Base-by-base conservation (phyloP, 2,797 vertebrate genomes). In the Schizopygopsis pylzovi region DNA sequence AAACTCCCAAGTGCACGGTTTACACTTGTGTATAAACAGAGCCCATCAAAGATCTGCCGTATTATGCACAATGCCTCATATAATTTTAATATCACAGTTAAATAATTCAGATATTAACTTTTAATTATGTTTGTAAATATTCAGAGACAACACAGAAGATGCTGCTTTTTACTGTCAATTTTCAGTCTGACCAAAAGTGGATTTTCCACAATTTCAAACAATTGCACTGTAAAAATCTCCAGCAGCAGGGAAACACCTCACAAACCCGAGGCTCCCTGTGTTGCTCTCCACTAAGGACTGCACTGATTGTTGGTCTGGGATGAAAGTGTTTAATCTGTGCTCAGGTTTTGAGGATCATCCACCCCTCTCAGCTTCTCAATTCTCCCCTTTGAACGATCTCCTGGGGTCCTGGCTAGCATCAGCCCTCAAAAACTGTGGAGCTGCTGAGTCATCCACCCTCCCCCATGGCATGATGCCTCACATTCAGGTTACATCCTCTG, bases 341-440 rank as follows among this genome's bases (percentile, higher is more conserved):
- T 89, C 91, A 86, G 83, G 71, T 86, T 89, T 88, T 90, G 86
- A 89, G 92, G 89, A 92, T 92, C 90, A 90, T 91, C 82, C 65
- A 79, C 88, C 76, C 85, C 70, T 72, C 70, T 54, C 67, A 77
- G 84, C n/a, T 65, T 88, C 81, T 75, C 82, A 79, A 89, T 73
- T 84, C 75, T 77, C 79, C 39, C 15, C 85, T 82, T 86, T 88
- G 83, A 89, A 90, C 68, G 70, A 67, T 84, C 83, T 89, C 84
- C 28, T 85, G 65, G 80, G 88, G 84, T 89, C 82, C 88, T 83
- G 82, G 82, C 83, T 79, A 59, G 67, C 77, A 63, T 83, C 82
- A 70, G 37, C 71, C 39, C 68, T 63, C 61, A 73, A 79, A 79
- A 56, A 87, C 77, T 63, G 45, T 65, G 59, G 72, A 80, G 79